Conservation (phyloP, 2,113 vertebrate species). For the Aspiorhynchus laticeps region DNA sequence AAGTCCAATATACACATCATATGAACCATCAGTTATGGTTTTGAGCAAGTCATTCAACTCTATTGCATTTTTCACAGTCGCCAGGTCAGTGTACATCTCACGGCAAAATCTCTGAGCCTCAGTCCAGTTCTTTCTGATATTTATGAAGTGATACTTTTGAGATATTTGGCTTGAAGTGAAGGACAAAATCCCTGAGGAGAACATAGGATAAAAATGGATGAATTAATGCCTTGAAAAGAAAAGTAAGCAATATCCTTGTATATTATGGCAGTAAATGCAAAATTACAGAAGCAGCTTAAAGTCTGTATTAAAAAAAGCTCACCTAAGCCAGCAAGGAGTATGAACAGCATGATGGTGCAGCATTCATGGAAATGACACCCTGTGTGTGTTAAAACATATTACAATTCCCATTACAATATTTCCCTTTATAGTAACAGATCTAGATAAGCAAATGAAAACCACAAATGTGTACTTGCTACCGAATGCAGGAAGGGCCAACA, state of each 20-base stretch:
- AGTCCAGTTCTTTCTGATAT: slow-evolving; percentile 32
- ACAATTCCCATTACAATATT: not conserved
- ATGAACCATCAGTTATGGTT: not conserved
- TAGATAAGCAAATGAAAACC: not conserved
- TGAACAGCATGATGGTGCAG: not conserved
- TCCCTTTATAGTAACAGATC: not conserved
- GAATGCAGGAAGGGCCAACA: not conserved
- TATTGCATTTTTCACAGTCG: slow-evolving; percentile 58
- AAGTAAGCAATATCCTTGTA: not conserved
- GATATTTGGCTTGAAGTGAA: slow-evolving; percentile 33
- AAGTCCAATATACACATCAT: slow-evolving; percentile 69
- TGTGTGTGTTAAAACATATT: not conserved
- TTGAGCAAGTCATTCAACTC: slow-evolving; percentile 57
- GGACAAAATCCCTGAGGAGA: slow-evolving; percentile 57
- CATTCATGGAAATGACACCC: not conserved
- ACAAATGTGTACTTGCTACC: not conserved
- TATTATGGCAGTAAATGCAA: not conserved
- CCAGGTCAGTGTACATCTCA: slow-evolving; percentile 64
- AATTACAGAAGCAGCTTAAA: not conserved
- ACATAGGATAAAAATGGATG: not conserved
- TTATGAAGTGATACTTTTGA: slow-evolving; percentile 61
- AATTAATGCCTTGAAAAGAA: not conserved
- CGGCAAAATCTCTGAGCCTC: slow-evolving; percentile 67
- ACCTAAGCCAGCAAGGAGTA: not conserved
- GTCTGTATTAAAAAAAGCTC: not conserved